These are phyloP conservation scores for Phoxinus phoxinus DNA, from an alignment of 2,113 vertebrate species.

Conservation along the genomic window DNA sequence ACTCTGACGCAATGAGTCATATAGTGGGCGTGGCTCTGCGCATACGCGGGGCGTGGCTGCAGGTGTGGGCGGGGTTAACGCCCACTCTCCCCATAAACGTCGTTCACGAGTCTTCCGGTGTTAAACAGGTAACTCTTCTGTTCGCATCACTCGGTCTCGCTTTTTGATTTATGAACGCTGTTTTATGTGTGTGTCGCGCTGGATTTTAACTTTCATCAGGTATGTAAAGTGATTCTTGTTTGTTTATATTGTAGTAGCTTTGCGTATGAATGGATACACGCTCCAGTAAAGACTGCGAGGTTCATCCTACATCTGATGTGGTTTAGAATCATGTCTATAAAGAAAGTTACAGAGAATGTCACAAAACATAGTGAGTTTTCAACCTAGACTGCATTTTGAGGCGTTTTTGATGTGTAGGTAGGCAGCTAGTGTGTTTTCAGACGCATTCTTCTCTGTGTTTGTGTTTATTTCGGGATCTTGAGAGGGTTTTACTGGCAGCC, in stretches of 20 bases:
- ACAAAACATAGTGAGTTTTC: no score
- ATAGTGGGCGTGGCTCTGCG: neutral
- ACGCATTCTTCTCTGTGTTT: neutral
- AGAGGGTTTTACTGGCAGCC: neutral
- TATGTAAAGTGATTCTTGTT: neutral
- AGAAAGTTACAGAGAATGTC: neutral
- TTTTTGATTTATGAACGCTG: neutral
- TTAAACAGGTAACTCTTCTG: constrained; percentile 6
- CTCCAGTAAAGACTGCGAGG: neutral
- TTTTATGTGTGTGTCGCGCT: neutral
- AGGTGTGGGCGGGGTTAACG: constrained; percentile 13
- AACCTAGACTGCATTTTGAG: neutral
- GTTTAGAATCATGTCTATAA: neutral
- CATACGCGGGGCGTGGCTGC: neutral
- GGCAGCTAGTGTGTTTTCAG: neutral
- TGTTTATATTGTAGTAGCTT: neutral
- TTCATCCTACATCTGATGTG: neutral
- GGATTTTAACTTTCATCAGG: neutral
- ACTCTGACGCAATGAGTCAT: neutral
- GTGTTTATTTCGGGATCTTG: neutral
- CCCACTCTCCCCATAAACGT: no score
- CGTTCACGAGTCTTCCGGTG: neutral
- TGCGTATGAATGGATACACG: neutral
- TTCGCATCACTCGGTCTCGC: neutral
- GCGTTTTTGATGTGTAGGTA: neutral